Evolutionary conservation across 2,113 vertebrate species (phyloP), one percentile per base, ranked within the genome.

Genomic region (Myrmecophaga tridactyla): DNA sequence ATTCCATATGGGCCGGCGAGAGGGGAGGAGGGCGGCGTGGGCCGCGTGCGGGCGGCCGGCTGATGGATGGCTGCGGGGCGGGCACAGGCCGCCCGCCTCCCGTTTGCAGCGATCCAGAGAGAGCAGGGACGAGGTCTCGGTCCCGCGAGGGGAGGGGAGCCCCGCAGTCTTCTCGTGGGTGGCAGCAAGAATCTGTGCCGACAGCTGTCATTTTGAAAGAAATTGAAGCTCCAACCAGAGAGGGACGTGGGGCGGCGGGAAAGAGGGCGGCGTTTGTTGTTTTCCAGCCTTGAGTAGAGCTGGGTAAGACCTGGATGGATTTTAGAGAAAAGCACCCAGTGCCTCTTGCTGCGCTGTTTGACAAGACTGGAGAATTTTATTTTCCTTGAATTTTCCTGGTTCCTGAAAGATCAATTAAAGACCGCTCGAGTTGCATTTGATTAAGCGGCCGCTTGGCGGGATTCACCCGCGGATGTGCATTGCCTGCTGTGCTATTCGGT

Each of bases 1-100:
- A 1, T 98, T 98, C 98, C 98, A 97, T 98, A 97, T 98, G 98
- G 75, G 96, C 31, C 46, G 25, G 95, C 9, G 51, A 60, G 14
- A 89, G 92, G 84, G 93, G 70, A 20, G 96, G 94, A 83, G 48
- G 84, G 34, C 0, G 0, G 92, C 73, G 95, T 69, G 95, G 15
- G 62, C 95, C 91, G 46, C 0, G 51, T 21, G 78, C 81, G 88
- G 56, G 17, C 39, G 58, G 21, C 93, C 10, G 0, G 69, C 93
- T 78, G 86, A 95, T 89, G 48, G 48, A 13, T 2, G 48, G 48
- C 70, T 96, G 97, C 96, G 96, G 95, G 56, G 20, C 77, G 1
- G 6, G 69, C 15, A 41, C 15, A 3, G 90, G 94, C 96, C 85
- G 90, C 95, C 20, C 0, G 62, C 95, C 69, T 95, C 60, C 34